Percentiles rank a stretch among this genome's conserved stretches.
Conservation (phyloP, 1,140 invertebrate species). For the Drosophila kohkoa region DNA sequence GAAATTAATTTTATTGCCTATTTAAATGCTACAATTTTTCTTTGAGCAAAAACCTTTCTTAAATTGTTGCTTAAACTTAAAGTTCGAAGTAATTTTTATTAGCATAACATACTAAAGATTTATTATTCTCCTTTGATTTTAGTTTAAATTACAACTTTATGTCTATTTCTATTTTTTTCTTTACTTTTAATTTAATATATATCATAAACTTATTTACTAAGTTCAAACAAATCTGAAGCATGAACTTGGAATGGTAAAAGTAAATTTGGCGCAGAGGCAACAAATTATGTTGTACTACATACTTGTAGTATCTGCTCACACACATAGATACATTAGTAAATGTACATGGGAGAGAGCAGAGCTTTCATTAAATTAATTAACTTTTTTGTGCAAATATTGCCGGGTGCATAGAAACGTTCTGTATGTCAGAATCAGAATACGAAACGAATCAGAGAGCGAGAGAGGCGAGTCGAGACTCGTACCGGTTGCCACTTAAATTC, state of each 20-base stretch:
- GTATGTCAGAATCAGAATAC: conserved; percentile 25
- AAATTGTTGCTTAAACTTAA: too few relatives aligned
- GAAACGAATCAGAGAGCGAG: conserved; percentile 1
- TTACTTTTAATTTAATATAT: not conserved
- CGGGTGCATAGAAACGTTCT: conserved; percentile 22
- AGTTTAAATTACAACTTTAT: too few relatives aligned
- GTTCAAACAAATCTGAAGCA: not conserved
- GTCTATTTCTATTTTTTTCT: not conserved
- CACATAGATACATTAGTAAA: conserved; percentile 23
- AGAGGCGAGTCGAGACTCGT: not conserved
- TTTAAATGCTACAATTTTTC: too few relatives aligned
- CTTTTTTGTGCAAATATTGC: conserved; percentile 52
- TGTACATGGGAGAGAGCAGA: conserved; percentile 20
- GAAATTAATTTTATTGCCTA: too few relatives aligned
- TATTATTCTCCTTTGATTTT: too few relatives aligned
- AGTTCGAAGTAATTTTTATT: too few relatives aligned
- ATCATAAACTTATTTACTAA: not conserved
- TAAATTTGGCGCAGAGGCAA: not conserved
- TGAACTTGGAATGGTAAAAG: not conserved
- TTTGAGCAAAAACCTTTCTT: too few relatives aligned
- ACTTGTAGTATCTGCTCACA: not conserved
- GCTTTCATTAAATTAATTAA: conserved; percentile 55
- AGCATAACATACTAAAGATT: too few relatives aligned
- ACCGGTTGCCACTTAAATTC: conserved; percentile 39
- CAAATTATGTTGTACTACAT: conserved; percentile 5